Percentiles rank a stretch among this genome's conserved stretches.
Evolutionary conservation across 2,888 invertebrate species (phyloP).

Genomic region (Dynastes tityus): DNA sequence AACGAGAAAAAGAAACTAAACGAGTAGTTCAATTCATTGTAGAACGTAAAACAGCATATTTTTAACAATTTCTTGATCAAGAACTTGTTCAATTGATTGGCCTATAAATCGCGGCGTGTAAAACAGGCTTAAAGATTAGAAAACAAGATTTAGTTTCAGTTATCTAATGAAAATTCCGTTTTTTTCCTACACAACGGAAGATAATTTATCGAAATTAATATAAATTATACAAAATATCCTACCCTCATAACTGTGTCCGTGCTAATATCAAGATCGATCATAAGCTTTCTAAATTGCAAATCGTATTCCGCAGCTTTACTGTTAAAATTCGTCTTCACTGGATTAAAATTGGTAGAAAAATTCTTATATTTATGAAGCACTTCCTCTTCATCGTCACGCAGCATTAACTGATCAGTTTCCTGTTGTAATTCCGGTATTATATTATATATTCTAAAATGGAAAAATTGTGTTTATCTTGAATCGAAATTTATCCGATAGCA

Average conservation of each 20-base stretch:
- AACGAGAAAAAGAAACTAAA: no score
- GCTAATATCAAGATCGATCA: slow-evolving; percentile 58
- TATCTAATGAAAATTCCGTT: no score
- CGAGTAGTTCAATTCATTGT: no score
- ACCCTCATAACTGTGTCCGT: slow-evolving; percentile 49
- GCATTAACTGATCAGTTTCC: slow-evolving; percentile 40
- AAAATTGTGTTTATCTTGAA: background rate
- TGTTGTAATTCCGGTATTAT: slow-evolving; percentile 46
- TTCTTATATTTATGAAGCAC: slow-evolving; percentile 58
- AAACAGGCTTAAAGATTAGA: no score
- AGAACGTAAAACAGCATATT: no score
- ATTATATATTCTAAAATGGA: slow-evolving; percentile 40
- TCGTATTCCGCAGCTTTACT: slow-evolving; percentile 61
- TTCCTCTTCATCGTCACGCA: slow-evolving; percentile 54
- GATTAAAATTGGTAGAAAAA: slow-evolving; percentile 29
- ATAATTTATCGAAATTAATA: no score
- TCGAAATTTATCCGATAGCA: slow-evolving; percentile 8
- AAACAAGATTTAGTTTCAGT: no score
- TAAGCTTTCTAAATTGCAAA: slow-evolving; percentile 59
- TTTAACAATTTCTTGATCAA: no score
- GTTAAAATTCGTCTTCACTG: slow-evolving; percentile 49
- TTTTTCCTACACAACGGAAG: no score
- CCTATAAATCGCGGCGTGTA: no score
- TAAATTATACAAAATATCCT: background rate
- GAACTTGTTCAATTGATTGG: no score